These are phyloP conservation scores for Epirrita christyi DNA, from an alignment of 2,888 invertebrate genomes.

Conservation along the genomic window DNA sequence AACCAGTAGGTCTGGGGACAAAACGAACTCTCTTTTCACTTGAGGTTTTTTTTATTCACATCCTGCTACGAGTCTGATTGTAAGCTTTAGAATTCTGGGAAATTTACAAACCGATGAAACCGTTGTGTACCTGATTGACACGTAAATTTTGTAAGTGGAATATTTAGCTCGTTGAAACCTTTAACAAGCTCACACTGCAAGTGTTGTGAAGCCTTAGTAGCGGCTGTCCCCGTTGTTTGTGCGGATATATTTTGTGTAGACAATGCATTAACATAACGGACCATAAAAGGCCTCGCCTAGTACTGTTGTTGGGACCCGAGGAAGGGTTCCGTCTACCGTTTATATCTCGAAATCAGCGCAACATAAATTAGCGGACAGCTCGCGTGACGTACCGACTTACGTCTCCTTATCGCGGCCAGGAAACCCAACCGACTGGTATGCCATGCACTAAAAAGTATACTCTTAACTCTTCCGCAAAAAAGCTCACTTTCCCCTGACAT, in stretches of 20 bases:
- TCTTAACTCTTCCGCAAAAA: conserved; percentile 56
- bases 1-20: conserved; percentile 23
- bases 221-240: conserved; percentile 35
- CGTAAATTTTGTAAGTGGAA: conserved; percentile 11
- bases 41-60: conserved; percentile 29
- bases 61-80: conserved; percentile 14
- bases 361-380: conserved; percentile 83
- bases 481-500: conserved; percentile 59
- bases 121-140: conserved; percentile 19
- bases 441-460: conserved; percentile 54
- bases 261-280: conserved; percentile 70
- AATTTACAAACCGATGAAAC: conserved; percentile 17
- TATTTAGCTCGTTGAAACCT: conserved; percentile 16
- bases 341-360: conserved; percentile 79
- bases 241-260: conserved; percentile 60
- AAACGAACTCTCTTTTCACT: conserved; percentile 17
- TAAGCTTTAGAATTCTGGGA: conserved; percentile 13
- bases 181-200: neutral
- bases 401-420: conserved; percentile 80
- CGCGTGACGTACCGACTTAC: conserved; percentile 81
- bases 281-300: conserved; percentile 41
- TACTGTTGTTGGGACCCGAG: conserved; percentile 39
- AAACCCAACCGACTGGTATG: conserved; percentile 67
- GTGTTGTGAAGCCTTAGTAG: conserved; percentile 1
- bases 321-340: conserved; percentile 63